These are phyloP conservation scores for Eurosta solidaginis DNA, from an alignment of 1,140 invertebrate species.

Conservation along the genomic window DNA sequence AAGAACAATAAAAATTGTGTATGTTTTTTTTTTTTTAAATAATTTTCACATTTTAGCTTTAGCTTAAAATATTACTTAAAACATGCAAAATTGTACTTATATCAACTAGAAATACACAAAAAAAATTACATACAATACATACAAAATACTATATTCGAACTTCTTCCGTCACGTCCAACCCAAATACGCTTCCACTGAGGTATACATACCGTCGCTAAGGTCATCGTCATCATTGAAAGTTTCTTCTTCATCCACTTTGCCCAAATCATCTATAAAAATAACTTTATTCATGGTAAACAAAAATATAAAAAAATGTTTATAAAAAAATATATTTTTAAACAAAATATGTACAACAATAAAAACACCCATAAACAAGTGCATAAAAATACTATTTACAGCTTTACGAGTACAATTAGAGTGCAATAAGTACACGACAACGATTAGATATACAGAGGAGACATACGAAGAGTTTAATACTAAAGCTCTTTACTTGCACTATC, in stretches of 20 bases:
- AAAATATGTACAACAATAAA: background rate
- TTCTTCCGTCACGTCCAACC: background rate
- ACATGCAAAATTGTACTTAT: too few relatives aligned
- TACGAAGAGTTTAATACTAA: background rate
- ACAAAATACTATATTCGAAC: background rate
- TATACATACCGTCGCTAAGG: background rate
- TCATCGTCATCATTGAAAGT: background rate
- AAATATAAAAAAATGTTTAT: background rate
- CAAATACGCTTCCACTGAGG: constrained; percentile 13
- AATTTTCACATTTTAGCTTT: too few relatives aligned
- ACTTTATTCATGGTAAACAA: constrained; percentile 45
- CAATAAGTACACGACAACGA: background rate
- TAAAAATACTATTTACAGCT: background rate
- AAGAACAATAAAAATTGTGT: too few relatives aligned
- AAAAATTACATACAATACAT: too few relatives aligned
- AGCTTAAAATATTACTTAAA: too few relatives aligned
- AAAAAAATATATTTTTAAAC: background rate
- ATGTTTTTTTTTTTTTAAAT: too few relatives aligned
- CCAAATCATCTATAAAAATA: constrained; percentile 64
- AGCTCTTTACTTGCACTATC: constrained; percentile 62
- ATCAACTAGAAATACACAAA: too few relatives aligned
- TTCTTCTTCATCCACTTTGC: constrained; percentile 59
- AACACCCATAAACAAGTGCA: background rate
- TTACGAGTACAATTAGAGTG: background rate
- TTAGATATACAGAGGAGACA: background rate